Conservation (phyloP, 2,888 invertebrate genomes). For the Alviniconcha strummeri region DNA sequence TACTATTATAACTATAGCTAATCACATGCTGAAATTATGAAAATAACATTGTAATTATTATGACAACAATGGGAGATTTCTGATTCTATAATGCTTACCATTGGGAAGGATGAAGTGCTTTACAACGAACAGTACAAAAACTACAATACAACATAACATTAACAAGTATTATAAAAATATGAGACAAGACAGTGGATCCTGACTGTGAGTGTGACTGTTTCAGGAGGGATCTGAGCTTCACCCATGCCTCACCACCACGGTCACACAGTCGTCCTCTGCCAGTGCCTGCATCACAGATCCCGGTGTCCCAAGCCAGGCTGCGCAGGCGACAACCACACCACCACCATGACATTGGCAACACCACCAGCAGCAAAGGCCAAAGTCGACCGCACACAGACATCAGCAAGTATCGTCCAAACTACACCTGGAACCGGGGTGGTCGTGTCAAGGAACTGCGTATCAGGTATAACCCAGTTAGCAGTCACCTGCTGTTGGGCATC, state of each 20-base stretch:
- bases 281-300: constrained; percentile 29
- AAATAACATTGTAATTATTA: too few relatives aligned
- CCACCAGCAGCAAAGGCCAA: constrained; percentile 47
- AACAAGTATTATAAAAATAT: background rate
- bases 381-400: constrained; percentile 45
- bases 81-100: too few relatives aligned
- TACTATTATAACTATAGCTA: too few relatives aligned
- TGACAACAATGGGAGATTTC: too few relatives aligned
- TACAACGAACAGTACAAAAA: too few relatives aligned
- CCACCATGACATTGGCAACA: background rate
- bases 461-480: constrained; percentile 49
- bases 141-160: background rate
- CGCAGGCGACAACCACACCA: constrained; percentile 33
- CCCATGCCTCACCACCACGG: background rate
- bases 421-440: constrained; percentile 71
- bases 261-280: background rate
- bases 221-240: background rate
- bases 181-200: too few relatives aligned
- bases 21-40: too few relatives aligned
- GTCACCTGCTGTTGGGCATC: too few relatives aligned
- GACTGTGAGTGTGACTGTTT: background rate
- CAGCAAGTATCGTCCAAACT: constrained; percentile 64
- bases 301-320: constrained; percentile 41
- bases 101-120: too few relatives aligned
- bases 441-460: constrained; percentile 68